A percentile compares a stretch with the other conserved stretches of the same genome.
Conservation (phyloP, 2,888 invertebrate species). For the Ectobius pallidus region DNA sequence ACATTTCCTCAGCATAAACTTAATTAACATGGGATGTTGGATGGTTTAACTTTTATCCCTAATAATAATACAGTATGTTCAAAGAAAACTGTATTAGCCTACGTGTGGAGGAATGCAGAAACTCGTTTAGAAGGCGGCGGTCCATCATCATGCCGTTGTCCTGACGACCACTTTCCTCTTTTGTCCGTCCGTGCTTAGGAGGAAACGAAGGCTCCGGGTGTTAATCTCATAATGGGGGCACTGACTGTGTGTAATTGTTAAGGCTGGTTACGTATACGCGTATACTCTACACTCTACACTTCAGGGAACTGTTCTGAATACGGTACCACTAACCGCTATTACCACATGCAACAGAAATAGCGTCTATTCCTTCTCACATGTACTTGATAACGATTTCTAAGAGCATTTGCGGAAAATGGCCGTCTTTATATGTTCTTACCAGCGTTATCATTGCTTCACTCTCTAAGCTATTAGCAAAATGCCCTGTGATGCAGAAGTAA, state of each 20-base stretch:
- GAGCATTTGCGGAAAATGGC: background rate
- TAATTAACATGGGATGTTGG: no score
- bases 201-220: background rate
- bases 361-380: background rate
- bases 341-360: background rate
- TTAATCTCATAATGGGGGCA: conserved; percentile 1
- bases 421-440: no score
- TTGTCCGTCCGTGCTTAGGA: background rate
- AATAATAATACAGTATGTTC: no score
- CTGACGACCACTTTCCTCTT: background rate
- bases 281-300: background rate
- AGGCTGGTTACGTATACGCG: background rate
- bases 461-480: no score
- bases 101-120: background rate
- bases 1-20: no score
- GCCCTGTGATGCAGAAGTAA: no score
- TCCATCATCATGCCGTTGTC: background rate
- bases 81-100: no score
- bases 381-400: background rate
- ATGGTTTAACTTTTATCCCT: no score
- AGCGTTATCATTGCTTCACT: no score
- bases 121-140: background rate
- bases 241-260: background rate
- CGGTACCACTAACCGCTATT: background rate
- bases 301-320: background rate